Base-by-base conservation (phyloP, 2,113 vertebrate genomes). In the Haemorhous mexicanus region DNA sequence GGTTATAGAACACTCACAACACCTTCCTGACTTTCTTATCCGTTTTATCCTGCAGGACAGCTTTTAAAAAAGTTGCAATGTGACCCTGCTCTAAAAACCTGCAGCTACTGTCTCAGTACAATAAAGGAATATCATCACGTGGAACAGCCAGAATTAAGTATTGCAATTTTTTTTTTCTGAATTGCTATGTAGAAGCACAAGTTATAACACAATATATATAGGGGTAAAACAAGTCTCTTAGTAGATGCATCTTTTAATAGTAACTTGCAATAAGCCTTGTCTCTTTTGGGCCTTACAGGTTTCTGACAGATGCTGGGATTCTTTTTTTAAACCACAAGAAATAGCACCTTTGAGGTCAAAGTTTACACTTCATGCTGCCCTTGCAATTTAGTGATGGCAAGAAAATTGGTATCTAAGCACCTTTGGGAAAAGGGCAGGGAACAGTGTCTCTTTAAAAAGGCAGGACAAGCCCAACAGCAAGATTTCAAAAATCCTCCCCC, bases 301-400 rank as follows among this genome's bases (percentile, higher is more conserved):
- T 87, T 93, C 53, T 84, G 68, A 94, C n/a, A 84, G 68, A 81
- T 78, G 24, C 53, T 56, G 35, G 4, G 39, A 64, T 85, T 87
- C 30, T 88, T 56, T 82, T 81, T 91, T 66, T 46, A 86, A 92
- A 44, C 26, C n/a, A 59, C 13, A 76, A 59, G 26, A 90, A 92
- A 78, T 3, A 81, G 28, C 43, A 44, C 49, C 50, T 89, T 82
- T 68, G 86, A 93, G 88, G 85, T 93, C 87, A 96, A 85, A 85
- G 44, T 44, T 93, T 83, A 75, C 11, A 32, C 13, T 79, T 82
- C 24, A 37, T 18, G 35, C 44, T 91, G 52, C 69, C 49, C 78
- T 91, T 79, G 74, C 41, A 93, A 68, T 79, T 76, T 64, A 93
- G 62, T 15, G 66, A 85, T 58, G 53, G 24, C 70, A 87, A 85